Base-by-base conservation (phyloP, 2,113 vertebrate species). In the Trochalopteron elliotii region DNA sequence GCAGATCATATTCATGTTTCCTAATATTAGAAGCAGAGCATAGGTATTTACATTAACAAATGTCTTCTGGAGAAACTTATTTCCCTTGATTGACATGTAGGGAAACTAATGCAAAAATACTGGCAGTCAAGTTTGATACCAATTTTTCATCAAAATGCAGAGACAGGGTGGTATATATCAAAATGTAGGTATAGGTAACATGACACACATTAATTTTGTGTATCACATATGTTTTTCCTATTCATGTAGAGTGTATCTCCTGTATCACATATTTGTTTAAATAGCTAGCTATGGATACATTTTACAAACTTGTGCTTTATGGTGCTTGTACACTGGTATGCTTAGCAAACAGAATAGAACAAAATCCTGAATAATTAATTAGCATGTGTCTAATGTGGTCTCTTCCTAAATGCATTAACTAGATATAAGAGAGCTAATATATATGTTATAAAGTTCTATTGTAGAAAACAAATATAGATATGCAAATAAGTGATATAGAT, bases 181-280 rank as follows among this genome's bases (percentile, higher is more conserved):
- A 84, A 49, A 72, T 23, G 5, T 40, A 68, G 23, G 20, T 45
- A 12, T 7, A 15, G 23, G 10, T 70, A 84, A 37, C 7, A 19
- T 15, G 40, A 35, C 3, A 50, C 6, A 63, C 3, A 11, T 33
- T 21, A 5, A 5, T 53, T 7, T 5, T 14, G 2, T 22, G 2
- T 16, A 24, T 17, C 35, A 1, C 20, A 8, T 42, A 12, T 42
- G 79, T 75, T 75, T 16, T 14, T 79, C 31, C 35, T 69, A 0
- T 44, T 4, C 19, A 37, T 30, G 9, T 31, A 40, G 7, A 65
- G 3, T 39, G 16, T 23, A 45, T 12, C 2, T 83, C 15, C 23
- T 37, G 0, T 24, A 50, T 13, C 3, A 4, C 27, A 18, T 19
- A 9, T 44, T 69, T 64, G 21, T 68, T 49, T 42, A 76, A 49